Base-by-base conservation (phyloP, 2,888 invertebrate genomes). In the Leucania comma region DNA sequence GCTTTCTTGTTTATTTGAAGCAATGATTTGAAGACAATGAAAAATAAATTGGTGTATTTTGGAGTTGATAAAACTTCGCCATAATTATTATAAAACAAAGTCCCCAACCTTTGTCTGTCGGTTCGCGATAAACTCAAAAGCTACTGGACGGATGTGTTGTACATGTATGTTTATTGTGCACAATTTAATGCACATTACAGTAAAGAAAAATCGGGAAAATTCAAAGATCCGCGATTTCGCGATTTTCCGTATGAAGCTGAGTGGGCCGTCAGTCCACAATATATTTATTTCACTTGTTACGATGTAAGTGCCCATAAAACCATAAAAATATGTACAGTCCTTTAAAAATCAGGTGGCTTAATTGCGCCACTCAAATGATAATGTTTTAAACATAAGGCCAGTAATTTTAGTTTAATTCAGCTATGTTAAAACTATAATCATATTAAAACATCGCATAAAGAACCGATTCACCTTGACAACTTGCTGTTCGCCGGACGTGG, bases 381-480 rank as follows among this genome's bases (percentile, higher is more conserved):
- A 66, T 67, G 73, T 73, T 72, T 80, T 66, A 79, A 76, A 80
- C 68, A 80, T 78, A 61, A 75, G 54, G 56, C 58, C 51, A 68
- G 46, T 29, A 58, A 68, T 57, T 68, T 74, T 56, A 58, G 59
- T 66, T 73, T 70, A 80, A 65, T 76, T 74, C 29, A 68, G 63
- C 58, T 65, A 71, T 65, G 64, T 69, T 77, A 67, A 59, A 76
- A 82, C 53, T 60, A 76, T 68, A 72, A 69, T 80, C 26, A 71
- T 80, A 64, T 81, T 70, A 66, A 68, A 75, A 51, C 58, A 73
- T 75, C 63, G 68, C 59, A 22, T 78, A 63, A 51, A 72, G 61
- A 82, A 83, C 75, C 35, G 53, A 83, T 70, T 83, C 75, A 72
- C 82, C 83, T 82, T 83, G 82, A 81, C 70, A 72, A 71, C 51